Evolutionary conservation across 2,113 vertebrate genomes (phyloP).

Genomic region (Centropus unirufus): DNA sequence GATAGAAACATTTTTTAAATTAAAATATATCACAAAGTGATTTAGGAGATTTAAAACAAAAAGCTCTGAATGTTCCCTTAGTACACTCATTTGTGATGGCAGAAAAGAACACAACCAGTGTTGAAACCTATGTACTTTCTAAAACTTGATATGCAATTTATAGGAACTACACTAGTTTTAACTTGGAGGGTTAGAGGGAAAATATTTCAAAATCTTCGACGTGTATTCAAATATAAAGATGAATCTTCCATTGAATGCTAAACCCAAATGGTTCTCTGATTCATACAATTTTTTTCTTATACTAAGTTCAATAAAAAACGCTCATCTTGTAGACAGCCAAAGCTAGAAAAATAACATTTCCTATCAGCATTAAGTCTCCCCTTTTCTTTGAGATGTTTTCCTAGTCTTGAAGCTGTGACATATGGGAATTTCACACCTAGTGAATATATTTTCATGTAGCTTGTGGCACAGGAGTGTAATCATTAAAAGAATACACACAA

Average conservation of each 20-base stretch:
- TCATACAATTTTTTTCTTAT: constrained; percentile 29
- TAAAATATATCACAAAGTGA: not conserved
- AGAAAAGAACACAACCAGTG: not conserved
- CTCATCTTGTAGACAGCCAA: constrained; percentile 52
- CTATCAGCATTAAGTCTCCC: constrained; percentile 69
- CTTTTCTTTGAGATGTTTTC: constrained; percentile 80
- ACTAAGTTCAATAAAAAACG: constrained; percentile 35
- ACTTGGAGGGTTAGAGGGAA: not conserved
- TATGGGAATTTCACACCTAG: constrained; percentile 88
- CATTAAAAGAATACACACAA: constrained; percentile 83
- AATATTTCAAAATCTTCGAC: not conserved
- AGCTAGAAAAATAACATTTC: constrained; percentile 55
- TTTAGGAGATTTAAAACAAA: not conserved
- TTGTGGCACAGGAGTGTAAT: constrained; percentile 79
- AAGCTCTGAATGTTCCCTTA: not conserved
- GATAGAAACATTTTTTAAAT: not conserved
- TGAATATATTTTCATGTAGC: constrained; percentile 84
- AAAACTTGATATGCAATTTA: not conserved
- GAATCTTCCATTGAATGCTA: not conserved
- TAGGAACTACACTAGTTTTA: not conserved
- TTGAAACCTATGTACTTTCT: not conserved
- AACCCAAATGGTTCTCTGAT: not conserved
- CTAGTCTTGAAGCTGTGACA: constrained; percentile 81
- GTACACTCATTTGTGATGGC: not conserved
- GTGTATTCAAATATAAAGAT: not conserved